These are phyloP conservation scores for Nemopilema nomurai DNA, from an alignment of 30 jellyfish, hydroid and myxozoan species.

Conservation along the genomic window DNA sequence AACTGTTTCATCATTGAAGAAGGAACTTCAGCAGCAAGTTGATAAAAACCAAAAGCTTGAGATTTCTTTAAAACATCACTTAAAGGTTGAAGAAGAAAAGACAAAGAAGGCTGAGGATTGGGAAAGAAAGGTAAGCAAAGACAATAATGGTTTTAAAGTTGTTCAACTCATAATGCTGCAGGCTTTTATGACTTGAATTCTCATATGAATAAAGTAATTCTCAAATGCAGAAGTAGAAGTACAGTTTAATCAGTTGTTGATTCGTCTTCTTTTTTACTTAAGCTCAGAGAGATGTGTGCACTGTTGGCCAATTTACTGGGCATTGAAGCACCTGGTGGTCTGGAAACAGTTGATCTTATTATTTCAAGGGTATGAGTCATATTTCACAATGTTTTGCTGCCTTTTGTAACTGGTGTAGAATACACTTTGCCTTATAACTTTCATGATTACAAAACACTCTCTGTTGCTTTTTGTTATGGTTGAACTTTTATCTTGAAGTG, in stretches of 20 bases:
- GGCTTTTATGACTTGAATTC: too few relatives aligned
- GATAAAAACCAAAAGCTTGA: constrained; percentile 72
- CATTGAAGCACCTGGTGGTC: constrained; percentile 65
- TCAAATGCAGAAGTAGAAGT: too few relatives aligned
- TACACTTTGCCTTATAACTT: background rate
- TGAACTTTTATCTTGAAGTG: too few relatives aligned
- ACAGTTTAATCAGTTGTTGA: background rate
- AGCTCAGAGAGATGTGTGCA: constrained; percentile 78
- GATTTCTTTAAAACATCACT: constrained; percentile 63
- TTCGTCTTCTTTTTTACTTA: background rate
- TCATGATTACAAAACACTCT: too few relatives aligned
- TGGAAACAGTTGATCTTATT: constrained; percentile 62
- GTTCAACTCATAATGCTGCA: too few relatives aligned
- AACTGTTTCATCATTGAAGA: constrained; percentile 56
- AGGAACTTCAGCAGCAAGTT: constrained; percentile 60
- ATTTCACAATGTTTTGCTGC: background rate
- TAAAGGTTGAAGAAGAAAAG: constrained; percentile 70
- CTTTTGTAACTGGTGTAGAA: background rate
- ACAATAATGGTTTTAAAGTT: too few relatives aligned
- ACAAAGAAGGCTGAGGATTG: constrained; percentile 56
- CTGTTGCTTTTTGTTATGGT: too few relatives aligned
- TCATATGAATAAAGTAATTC: too few relatives aligned
- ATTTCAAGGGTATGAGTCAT: constrained; percentile 46
- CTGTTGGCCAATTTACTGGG: constrained; percentile 54
- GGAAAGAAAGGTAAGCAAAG: constrained; percentile 71